Evolutionary conservation across 2,888 invertebrate species (phyloP).

Genomic region (Morpho achilles): DNA sequence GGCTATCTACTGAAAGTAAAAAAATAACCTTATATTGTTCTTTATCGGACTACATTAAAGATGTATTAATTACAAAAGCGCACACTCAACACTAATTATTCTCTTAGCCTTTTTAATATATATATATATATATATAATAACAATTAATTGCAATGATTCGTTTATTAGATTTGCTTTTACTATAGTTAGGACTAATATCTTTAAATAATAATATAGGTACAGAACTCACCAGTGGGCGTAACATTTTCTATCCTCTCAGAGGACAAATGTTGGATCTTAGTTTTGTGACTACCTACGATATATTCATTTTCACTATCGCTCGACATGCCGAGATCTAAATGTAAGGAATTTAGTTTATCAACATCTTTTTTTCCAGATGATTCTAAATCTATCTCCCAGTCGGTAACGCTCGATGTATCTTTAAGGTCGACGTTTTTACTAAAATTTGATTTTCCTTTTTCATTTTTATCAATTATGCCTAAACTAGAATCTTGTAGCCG

Average conservation of each 20-base stretch:
- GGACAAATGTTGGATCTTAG: conserved; percentile 50
- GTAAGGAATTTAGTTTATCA: conserved; percentile 67
- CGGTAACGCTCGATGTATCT: conserved; percentile 67
- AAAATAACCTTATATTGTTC: not conserved
- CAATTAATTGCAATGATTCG: not conserved
- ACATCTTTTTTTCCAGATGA: conserved; percentile 66
- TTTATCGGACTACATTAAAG: too few species aligned
- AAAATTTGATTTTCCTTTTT: conserved; percentile 46
- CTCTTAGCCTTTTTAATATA: not conserved
- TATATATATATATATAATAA: not conserved
- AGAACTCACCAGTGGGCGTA: conserved; percentile 57
- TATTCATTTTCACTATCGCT: conserved; percentile 72
- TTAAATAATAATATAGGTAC: not conserved
- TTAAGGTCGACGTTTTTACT: conserved; percentile 53
- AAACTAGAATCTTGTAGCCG: conserved; percentile 49
- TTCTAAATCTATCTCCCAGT: conserved; percentile 82
- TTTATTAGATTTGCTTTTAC: too few species aligned
- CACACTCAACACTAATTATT: too few species aligned
- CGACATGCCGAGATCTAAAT: conserved; percentile 72
- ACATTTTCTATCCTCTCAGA: conserved; percentile 52
- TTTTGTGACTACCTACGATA: conserved; percentile 52
- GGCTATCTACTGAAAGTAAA: conserved; percentile 60
- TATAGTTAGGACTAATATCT: not conserved
- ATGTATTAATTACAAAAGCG: too few species aligned
- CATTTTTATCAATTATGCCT: conserved; percentile 47